Base-by-base conservation (phyloP, 2,888 invertebrate genomes). In the Thereva nobilitata region DNA sequence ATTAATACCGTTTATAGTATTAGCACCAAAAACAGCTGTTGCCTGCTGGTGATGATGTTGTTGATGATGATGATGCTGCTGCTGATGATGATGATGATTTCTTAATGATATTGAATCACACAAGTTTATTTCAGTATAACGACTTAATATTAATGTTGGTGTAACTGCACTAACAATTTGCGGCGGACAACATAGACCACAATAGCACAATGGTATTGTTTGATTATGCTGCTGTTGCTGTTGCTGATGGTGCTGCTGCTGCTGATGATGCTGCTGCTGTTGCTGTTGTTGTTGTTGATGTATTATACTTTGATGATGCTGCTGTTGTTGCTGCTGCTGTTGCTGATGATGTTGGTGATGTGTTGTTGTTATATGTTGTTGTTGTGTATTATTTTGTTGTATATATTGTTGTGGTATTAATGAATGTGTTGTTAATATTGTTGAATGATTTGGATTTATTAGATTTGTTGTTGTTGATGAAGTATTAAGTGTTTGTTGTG, bases 81-180 rank as follows among this genome's bases (percentile, higher is more conserved):
- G 53, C 41, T 68, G 70, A 34, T 72, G 71, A 71, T 78, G 76
- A 71, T 75, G 75, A 72, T 77, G 75, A 74, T 76, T 75, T 74
- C 70, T 67, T 59, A 72, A 63, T 40, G 71, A 65, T 52, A 71
- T 66, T 10, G 72, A 71, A 71, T 74, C 75, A 67, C 75, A 73
- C 67, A 74, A 69, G 71, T 73, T 75, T 54, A 75, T 74, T 72
- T 75, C 75, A 47, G 74, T 74, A 64, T 74, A 74, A 66, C 73
- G 74, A 71, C 73, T 74, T 56, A 75, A 59, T 53, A 75, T 72
- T 59, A 75, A 69, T 54, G 75, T 73, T n/a, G 74, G 73, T 57
- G 73, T 66, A 54, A 73, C 66, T 12, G 72, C 68, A 70, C 69
- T 71, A 55, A 73, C 70, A 69, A 71, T 59, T 53, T 66, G 67